phyloP scores from a whole-genome alignment of 92 coral and sea anemone genomes.

The Paragorgia papillata region DNA sequence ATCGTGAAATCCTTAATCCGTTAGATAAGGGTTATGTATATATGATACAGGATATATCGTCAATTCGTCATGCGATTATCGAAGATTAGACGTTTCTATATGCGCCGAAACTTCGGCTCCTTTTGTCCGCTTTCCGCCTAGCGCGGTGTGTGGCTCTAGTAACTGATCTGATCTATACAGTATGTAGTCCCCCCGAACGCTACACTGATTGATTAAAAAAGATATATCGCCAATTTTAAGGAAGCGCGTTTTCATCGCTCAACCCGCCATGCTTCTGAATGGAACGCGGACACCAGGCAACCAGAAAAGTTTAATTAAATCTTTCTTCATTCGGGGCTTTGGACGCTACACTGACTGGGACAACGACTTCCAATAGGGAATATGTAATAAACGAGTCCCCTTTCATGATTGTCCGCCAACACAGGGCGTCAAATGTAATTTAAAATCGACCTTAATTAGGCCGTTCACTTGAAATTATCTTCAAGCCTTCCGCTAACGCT shows the following conservation, averaged over 20 bases:
- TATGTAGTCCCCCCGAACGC: background rate
- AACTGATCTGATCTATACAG: background rate
- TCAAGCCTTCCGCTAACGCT: too few relatives aligned
- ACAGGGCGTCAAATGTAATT: slow-evolving; percentile 12
- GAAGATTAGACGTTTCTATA: background rate
- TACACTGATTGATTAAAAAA: background rate
- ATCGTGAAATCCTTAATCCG: background rate
- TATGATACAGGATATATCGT: background rate
- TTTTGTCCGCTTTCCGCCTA: background rate
- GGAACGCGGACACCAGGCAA: too few relatives aligned
- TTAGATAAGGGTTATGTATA: too few relatives aligned
- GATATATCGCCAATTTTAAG: background rate
- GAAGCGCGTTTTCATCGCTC: background rate
- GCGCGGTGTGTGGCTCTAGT: background rate
- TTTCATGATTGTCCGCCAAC: slow-evolving; percentile 14
- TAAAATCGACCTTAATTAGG: background rate
- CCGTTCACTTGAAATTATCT: too few relatives aligned
- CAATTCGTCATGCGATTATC: background rate
- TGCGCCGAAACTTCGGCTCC: background rate
- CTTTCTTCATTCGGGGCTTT: background rate
- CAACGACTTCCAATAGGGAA: slow-evolving; percentile 15
- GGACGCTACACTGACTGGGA: background rate
- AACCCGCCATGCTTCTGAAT: background rate
- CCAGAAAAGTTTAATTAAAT: background rate
- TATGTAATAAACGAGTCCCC: background rate